These are phyloP conservation scores for Ecdyonurus torrentis DNA, from an alignment of 2,888 invertebrate genomes.

Conservation along the genomic window DNA sequence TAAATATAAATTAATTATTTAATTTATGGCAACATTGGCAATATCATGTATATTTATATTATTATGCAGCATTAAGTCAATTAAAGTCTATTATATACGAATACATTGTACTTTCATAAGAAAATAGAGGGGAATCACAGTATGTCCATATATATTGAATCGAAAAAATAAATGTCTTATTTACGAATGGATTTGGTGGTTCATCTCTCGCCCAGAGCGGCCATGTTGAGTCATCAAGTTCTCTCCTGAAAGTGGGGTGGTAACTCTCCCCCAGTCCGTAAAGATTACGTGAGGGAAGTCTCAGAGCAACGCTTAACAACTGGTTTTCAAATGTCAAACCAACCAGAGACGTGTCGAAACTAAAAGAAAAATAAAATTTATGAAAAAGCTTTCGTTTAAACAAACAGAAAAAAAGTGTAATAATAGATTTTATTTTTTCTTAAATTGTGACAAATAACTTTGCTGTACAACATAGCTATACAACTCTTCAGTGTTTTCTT, in stretches of 20 bases:
- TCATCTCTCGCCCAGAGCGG: constrained; percentile 1
- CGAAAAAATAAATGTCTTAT: not conserved
- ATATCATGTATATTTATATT: not conserved
- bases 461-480: not conserved
- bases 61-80: not conserved
- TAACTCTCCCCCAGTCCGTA: constrained; percentile 4
- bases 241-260: not conserved
- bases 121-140: not conserved
- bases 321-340: constrained; percentile 3
- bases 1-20: not conserved
- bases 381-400: no score
- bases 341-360: constrained; percentile 1
- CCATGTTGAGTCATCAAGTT: constrained; percentile 1
- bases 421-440: not conserved
- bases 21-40: not conserved
- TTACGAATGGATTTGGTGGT: not conserved
- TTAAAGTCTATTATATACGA: not conserved
- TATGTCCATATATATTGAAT: not conserved
- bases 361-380: not conserved
- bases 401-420: not conserved
- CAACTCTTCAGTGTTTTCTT: not conserved
- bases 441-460: not conserved
- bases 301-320: not conserved
- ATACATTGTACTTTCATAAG: not conserved
- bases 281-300: constrained; percentile 1